Evolutionary conservation across 1,140 invertebrate species (phyloP).

Genomic region (Macrobrachium nipponense): DNA sequence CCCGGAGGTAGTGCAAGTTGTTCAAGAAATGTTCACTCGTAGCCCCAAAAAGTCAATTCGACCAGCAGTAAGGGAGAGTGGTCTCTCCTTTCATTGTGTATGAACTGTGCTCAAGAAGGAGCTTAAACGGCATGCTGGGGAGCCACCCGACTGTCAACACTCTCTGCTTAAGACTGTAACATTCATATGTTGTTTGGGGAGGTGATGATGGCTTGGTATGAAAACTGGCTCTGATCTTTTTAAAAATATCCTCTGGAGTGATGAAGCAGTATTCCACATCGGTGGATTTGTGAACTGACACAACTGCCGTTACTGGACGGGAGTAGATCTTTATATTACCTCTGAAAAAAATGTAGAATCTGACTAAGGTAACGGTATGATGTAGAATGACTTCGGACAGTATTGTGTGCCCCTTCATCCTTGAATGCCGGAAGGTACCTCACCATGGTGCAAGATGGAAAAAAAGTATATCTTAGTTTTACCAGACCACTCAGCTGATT

Average conservation of each 20-base stretch:
- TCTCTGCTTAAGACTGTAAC: neutral
- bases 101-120: constrained; percentile 3
- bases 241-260: constrained; percentile 12
- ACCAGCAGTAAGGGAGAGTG: neutral
- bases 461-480: too few species aligned
- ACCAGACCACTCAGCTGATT: too few species aligned
- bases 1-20: neutral
- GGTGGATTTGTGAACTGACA: neutral
- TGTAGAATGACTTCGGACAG: neutral
- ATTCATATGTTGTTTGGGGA: neutral
- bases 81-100: neutral
- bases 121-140: neutral
- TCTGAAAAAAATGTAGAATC: constrained; percentile 3
- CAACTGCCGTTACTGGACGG: too few species aligned
- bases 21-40: neutral
- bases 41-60: neutral
- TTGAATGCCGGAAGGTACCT: constrained; percentile 18
- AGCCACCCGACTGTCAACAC: neutral
- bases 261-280: too few species aligned
- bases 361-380: neutral
- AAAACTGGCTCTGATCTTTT: constrained; percentile 16
- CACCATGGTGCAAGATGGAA: neutral
- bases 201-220: neutral
- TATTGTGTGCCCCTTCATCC: neutral
- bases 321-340: too few species aligned